Evolutionary conservation across 2,888 invertebrate genomes (phyloP).

Genomic region (Dermolepida albohirtum): DNA sequence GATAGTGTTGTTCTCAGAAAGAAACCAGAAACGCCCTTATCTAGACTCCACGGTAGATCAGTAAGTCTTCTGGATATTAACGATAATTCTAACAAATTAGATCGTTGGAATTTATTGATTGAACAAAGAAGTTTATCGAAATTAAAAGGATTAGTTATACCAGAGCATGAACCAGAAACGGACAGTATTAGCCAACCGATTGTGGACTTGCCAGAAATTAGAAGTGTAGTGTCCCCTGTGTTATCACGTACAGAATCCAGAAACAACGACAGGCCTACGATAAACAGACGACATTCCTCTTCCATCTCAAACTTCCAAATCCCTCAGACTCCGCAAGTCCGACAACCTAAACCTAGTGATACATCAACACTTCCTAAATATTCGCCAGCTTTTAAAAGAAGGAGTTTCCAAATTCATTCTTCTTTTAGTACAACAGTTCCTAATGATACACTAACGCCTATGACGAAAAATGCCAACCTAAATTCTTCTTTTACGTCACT

Average conservation of each 20-base stretch:
- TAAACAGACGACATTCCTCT: constrained; percentile 14
- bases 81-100: constrained; percentile 54
- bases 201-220: constrained; percentile 85
- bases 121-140: constrained; percentile 88
- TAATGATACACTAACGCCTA: not conserved
- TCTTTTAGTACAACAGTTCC: constrained; percentile 14
- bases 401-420: constrained; percentile 75
- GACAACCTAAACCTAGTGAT: not conserved
- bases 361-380: constrained; percentile 73
- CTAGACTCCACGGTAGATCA: constrained; percentile 64
- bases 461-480: not conserved
- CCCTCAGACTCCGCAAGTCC: not conserved
- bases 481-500: too few relatives aligned
- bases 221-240: constrained; percentile 65
- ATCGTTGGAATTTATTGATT: constrained; percentile 77
- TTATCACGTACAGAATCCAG: constrained; percentile 11
- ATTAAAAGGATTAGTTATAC: constrained; percentile 88
- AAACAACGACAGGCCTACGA: constrained; percentile 1
- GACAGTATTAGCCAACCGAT: constrained; percentile 73
- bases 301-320: constrained; percentile 15
- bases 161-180: constrained; percentile 74
- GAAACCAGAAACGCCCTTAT: constrained; percentile 47
- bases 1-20: constrained; percentile 18
- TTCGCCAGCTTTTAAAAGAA: constrained; percentile 84
- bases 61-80: constrained; percentile 67